These are phyloP conservation scores for Gobiocypris rarus DNA, from an alignment of 2,113 vertebrate genomes.

Conservation along the genomic window DNA sequence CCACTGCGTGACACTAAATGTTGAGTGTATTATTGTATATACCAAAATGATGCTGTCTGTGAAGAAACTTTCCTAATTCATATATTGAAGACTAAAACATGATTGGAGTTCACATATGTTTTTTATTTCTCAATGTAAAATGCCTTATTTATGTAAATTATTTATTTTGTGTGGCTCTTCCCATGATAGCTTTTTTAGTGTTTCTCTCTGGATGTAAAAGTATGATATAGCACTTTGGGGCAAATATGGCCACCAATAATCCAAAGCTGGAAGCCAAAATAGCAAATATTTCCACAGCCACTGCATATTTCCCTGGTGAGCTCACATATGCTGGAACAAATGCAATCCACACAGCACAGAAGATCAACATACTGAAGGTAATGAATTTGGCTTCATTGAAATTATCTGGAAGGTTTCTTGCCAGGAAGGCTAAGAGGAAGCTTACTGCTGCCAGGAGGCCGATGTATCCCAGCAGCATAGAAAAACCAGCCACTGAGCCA, in stretches of 20 bases:
- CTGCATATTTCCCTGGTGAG: slow-evolving; percentile 74
- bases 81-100: not conserved
- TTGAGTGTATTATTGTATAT: too few relatives aligned
- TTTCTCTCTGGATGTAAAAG: slow-evolving; percentile 51
- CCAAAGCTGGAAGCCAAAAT: slow-evolving; percentile 58
- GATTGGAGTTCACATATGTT: not conserved
- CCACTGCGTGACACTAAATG: too few relatives aligned
- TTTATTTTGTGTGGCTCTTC: not conserved
- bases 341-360: slow-evolving; percentile 62
- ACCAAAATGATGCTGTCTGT: too few relatives aligned
- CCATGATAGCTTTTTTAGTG: slow-evolving; percentile 43
- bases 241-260: slow-evolving; percentile 50
- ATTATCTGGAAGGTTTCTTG: slow-evolving; percentile 33
- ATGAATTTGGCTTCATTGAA: slow-evolving; percentile 44
- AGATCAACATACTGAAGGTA: slow-evolving; percentile 34
- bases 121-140: not conserved
- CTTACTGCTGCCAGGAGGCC: slow-evolving; percentile 12
- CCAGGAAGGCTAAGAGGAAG: slow-evolving; percentile 22
- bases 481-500: slow-evolving; percentile 20
- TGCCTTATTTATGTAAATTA: not conserved
- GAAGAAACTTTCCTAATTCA: too few relatives aligned
- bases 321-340: slow-evolving; percentile 75
- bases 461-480: slow-evolving; percentile 24
- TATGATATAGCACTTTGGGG: slow-evolving; percentile 55
- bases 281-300: slow-evolving; percentile 75